Conservation (phyloP, 2,113 vertebrate genomes). For the Leucopternis melanops region DNA sequence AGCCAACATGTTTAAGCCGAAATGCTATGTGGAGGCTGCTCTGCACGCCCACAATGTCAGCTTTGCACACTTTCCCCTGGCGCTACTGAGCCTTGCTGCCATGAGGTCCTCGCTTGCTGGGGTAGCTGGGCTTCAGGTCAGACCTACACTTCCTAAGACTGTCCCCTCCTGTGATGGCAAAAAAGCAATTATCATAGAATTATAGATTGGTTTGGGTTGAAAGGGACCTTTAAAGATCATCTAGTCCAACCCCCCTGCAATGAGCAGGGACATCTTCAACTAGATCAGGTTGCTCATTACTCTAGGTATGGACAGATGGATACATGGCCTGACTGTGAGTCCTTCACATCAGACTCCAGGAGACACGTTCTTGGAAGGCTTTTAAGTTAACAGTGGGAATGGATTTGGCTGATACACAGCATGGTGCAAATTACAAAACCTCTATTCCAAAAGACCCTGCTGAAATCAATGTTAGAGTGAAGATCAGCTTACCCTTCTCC, state of each 20-base stretch:
- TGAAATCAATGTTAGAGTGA: not conserved
- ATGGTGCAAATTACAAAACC: not conserved
- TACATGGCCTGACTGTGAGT: not conserved
- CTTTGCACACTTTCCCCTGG: not conserved
- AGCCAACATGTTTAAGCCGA: not conserved
- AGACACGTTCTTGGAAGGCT: not conserved
- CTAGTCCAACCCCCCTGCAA: not conserved
- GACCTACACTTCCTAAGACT: not conserved
- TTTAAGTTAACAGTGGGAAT: not conserved
- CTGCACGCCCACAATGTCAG: not conserved
- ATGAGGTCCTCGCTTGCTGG: not conserved
- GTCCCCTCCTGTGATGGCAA: not conserved
- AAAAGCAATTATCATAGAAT: not conserved
- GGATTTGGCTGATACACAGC: not conserved
- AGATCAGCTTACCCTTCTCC: not conserved
- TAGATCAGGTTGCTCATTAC: not conserved
- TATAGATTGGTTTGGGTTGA: not conserved
- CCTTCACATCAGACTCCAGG: not conserved
- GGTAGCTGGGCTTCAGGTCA: not conserved
- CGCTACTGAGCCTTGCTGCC: not conserved
- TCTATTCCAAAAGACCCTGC: not conserved
- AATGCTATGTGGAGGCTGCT: not conserved
- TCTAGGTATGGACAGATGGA: not conserved
- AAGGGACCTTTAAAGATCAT: not conserved
- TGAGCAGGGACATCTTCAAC: not conserved